These are phyloP conservation scores for Punctoribates punctum DNA, from an alignment of 2,888 invertebrate genomes.

Conservation along the genomic window DNA sequence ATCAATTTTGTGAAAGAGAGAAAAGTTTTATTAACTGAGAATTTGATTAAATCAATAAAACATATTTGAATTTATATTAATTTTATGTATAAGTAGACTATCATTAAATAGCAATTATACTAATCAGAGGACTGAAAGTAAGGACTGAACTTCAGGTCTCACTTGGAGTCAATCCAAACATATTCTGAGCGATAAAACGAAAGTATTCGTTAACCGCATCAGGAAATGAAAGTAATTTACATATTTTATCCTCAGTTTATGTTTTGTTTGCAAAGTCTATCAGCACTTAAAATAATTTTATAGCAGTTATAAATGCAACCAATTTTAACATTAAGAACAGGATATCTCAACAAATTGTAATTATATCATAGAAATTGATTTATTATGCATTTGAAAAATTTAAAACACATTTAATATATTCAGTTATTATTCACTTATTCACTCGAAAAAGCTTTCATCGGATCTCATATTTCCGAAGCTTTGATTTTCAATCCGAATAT, in stretches of 20 bases:
- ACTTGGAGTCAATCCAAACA: too few species aligned
- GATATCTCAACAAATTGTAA: constrained; percentile 33
- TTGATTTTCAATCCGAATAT: too few species aligned
- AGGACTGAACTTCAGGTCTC: too few species aligned
- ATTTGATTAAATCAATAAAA: constrained; percentile 8
- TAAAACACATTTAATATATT: neutral
- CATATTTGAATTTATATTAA: constrained; percentile 16
- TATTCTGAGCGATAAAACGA: neutral
- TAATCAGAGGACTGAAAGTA: constrained; percentile 21
- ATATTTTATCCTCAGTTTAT: constrained; percentile 32
- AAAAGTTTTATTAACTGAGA: neutral
- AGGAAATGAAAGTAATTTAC: constrained; percentile 37
- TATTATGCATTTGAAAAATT: neutral
- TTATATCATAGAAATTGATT: constrained; percentile 32
- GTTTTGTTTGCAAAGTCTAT: constrained; percentile 22
- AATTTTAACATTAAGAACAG: constrained; percentile 29
- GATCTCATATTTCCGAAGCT: neutral
- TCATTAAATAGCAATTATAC: constrained; percentile 22
- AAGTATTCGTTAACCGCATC: constrained; percentile 25
- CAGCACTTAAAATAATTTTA: constrained; percentile 28
- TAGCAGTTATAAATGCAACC: constrained; percentile 11
- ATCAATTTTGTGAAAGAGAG: neutral
- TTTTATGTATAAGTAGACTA: constrained; percentile 25
- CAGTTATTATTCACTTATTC: neutral
- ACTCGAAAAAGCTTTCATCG: neutral